Conservation (phyloP, 2,888 invertebrate genomes). For the Caenorhabditis plicata region DNA sequence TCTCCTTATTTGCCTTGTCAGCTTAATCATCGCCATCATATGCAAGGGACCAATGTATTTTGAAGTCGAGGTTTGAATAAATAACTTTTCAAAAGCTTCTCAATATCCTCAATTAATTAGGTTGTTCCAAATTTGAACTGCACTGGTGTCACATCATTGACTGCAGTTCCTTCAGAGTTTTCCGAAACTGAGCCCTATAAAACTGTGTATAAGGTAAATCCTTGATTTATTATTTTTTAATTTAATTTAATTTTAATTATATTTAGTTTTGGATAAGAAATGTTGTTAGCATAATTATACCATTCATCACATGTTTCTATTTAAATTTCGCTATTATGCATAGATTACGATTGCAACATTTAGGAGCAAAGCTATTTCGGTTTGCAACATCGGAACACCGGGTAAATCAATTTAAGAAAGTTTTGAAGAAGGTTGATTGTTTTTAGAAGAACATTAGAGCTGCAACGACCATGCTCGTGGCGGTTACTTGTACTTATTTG, state of each 20-base stretch:
- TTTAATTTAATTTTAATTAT: no score
- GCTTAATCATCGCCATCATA: slow-evolving; percentile 50
- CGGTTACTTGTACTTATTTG: slow-evolving; percentile 58
- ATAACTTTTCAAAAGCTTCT: slow-evolving; percentile 1
- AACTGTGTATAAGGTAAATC: slow-evolving; percentile 47
- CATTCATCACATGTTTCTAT: slow-evolving; percentile 56
- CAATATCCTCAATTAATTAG: slow-evolving; percentile 23
- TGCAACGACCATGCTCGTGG: slow-evolving; percentile 61
- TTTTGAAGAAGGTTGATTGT: no score
- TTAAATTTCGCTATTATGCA: slow-evolving; percentile 59
- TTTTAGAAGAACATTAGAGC: slow-evolving; percentile 60
- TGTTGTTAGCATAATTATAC: slow-evolving; percentile 54
- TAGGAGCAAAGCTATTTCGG: slow-evolving; percentile 58
- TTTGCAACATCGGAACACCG: slow-evolving; percentile 62
- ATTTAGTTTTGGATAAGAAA: slow-evolving; percentile 61
- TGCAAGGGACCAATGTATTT: slow-evolving; percentile 59
- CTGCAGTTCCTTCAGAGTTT: slow-evolving; percentile 45
- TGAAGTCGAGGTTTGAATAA: slow-evolving; percentile 49
- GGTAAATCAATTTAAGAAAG: no score
- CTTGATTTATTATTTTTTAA: no score
- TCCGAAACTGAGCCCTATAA: slow-evolving; percentile 57
- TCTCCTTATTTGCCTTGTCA: slow-evolving; percentile 34
- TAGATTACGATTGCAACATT: slow-evolving; percentile 55
- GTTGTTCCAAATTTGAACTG: slow-evolving; percentile 55
- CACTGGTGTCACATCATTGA: slow-evolving; percentile 56